phyloP scores from a whole-genome alignment of 2,113 vertebrate species.

The Seriola aureovittata region DNA sequence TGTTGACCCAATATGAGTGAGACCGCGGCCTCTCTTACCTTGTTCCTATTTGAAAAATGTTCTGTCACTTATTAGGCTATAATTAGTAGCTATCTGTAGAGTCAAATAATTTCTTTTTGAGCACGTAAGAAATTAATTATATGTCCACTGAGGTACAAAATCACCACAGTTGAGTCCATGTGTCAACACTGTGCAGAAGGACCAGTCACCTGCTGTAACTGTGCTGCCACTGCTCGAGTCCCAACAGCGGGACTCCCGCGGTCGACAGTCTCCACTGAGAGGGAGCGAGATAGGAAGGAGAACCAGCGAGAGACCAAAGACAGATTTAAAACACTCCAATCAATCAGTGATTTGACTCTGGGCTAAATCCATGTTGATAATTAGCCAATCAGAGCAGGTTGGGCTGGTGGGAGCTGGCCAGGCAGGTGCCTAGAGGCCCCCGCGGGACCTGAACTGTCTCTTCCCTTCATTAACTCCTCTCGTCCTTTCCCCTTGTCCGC shows the following conservation, averaged over 20 bases:
- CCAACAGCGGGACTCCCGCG: slow-evolving; percentile 53
- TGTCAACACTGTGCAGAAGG: slow-evolving; percentile 61
- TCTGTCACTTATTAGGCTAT: slow-evolving; percentile 62
- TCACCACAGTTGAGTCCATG: slow-evolving; percentile 47
- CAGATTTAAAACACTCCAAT: slow-evolving; percentile 80
- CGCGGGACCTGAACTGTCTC: slow-evolving; percentile 82
- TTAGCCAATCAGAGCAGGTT: slow-evolving; percentile 80
- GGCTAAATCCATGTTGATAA: slow-evolving; percentile 84
- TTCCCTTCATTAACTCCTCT: slow-evolving; percentile 87
- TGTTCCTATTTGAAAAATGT: slow-evolving; percentile 66
- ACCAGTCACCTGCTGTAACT: slow-evolving; percentile 59
- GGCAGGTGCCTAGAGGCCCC: slow-evolving; percentile 76
- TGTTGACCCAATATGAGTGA: slow-evolving; percentile 69
- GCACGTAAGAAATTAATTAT: slow-evolving; percentile 72
- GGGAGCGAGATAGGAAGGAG: slow-evolving; percentile 44
- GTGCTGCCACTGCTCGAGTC: slow-evolving; percentile 32
- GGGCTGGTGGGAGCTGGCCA: slow-evolving; percentile 66
- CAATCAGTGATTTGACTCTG: slow-evolving; percentile 83
- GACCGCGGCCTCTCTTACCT: slow-evolving; percentile 51
- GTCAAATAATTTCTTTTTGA: slow-evolving; percentile 66
- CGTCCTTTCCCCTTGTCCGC: slow-evolving; percentile 85
- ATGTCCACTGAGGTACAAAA: slow-evolving; percentile 64
- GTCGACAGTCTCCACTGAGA: slow-evolving; percentile 42
- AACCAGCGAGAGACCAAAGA: slow-evolving; percentile 66
- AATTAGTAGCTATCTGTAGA: slow-evolving; percentile 78